Conservation (phyloP, 2,888 invertebrate genomes). For the Timema cristinae region DNA sequence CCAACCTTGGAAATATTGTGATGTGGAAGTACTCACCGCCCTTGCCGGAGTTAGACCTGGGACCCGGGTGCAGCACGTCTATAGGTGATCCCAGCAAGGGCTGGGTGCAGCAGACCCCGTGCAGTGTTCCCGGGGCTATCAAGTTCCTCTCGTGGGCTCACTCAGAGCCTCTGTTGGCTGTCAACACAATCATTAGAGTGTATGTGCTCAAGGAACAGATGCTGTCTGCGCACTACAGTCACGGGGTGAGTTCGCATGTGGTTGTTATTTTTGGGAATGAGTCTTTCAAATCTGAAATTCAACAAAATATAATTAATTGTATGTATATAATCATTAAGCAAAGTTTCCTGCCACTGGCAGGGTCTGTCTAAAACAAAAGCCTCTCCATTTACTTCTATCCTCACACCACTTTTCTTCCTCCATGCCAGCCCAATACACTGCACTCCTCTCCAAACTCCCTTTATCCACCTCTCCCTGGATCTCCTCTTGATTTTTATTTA, state of each 20-base stretch:
- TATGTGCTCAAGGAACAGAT: constrained; percentile 85
- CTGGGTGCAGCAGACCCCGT: constrained; percentile 77
- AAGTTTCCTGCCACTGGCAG: neutral
- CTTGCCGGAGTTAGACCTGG: neutral
- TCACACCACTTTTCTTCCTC: no score
- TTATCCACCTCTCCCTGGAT: no score
- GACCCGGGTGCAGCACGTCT: neutral
- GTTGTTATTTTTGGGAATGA: neutral
- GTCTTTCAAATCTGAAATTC: neutral
- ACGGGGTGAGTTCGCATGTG: constrained; percentile 50
- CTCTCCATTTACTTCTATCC: no score
- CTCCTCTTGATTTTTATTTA: no score
- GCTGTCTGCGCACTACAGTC: constrained; percentile 72
- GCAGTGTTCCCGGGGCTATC: constrained; percentile 38
- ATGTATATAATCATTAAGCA: neutral
- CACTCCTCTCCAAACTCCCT: neutral
- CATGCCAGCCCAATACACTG: neutral
- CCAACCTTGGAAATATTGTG: constrained; percentile 82
- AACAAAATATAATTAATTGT: neutral
- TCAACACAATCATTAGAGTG: constrained; percentile 79
- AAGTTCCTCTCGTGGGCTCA: constrained; percentile 67
- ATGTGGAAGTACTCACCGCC: constrained; percentile 58
- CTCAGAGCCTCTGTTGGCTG: constrained; percentile 67
- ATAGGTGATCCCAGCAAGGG: constrained; percentile 64
- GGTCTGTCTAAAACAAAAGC: no score